A percentile compares a stretch with the other conserved stretches of the same genome.
These are phyloP conservation scores for Dryobota labecula DNA, from an alignment of 2,888 invertebrate genomes.

Conservation along the genomic window DNA sequence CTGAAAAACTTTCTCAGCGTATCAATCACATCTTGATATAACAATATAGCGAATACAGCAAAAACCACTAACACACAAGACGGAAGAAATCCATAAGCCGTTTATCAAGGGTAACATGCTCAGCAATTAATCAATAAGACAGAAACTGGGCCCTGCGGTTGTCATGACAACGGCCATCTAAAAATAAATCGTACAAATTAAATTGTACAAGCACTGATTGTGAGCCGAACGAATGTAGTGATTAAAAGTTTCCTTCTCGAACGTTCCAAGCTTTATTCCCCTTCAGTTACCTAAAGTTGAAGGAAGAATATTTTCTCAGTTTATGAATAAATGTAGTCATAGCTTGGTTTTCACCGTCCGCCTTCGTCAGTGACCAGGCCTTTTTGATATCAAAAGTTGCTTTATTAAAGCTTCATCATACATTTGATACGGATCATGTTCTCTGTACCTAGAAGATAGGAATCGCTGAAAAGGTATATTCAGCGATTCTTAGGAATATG, in stretches of 20 bases:
- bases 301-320: slow-evolving; percentile 49
- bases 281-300: slow-evolving; percentile 49
- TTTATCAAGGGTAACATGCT: slow-evolving; percentile 75
- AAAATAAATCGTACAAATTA: slow-evolving; percentile 67
- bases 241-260: slow-evolving; percentile 56
- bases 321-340: slow-evolving; percentile 57
- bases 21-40: slow-evolving; percentile 19
- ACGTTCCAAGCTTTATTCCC: slow-evolving; percentile 36
- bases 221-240: slow-evolving; percentile 49
- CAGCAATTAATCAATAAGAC: slow-evolving; percentile 84
- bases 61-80: slow-evolving; percentile 51
- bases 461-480: background rate
- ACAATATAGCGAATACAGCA: slow-evolving; percentile 28
- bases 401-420: slow-evolving; percentile 38
- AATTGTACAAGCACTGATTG: slow-evolving; percentile 52
- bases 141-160: slow-evolving; percentile 70
- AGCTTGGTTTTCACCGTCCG: slow-evolving; percentile 38
- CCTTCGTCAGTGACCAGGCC: slow-evolving; percentile 15
- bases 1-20: background rate
- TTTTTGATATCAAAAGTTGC: slow-evolving; percentile 50
- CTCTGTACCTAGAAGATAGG: background rate
- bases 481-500: slow-evolving; percentile 18
- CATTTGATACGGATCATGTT: slow-evolving; percentile 27
- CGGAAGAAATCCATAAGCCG: slow-evolving; percentile 56
- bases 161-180: slow-evolving; percentile 71